Evolutionary conservation across 2,888 invertebrate genomes (phyloP).

Genomic region (Leucophenga montana): DNA sequence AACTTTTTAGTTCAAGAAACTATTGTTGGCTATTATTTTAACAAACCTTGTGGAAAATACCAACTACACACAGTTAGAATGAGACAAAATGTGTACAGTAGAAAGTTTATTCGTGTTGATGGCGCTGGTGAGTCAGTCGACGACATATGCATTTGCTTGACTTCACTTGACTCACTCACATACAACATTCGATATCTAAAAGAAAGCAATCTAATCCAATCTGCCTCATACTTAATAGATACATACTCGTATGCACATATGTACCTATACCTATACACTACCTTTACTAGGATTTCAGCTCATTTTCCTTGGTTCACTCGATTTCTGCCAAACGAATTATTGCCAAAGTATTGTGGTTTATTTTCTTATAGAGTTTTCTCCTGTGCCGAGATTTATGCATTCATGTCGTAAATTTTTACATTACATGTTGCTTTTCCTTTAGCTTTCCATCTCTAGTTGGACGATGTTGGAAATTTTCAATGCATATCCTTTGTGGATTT

Average conservation of each 20-base stretch:
- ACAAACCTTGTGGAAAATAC: too few species aligned
- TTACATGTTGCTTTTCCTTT: slow-evolving; percentile 1
- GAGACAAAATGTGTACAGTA: too few species aligned
- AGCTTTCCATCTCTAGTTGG: not conserved
- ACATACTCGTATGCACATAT: not conserved
- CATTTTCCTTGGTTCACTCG: too few species aligned
- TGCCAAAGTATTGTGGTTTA: slow-evolving; percentile 12
- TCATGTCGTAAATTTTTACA: not conserved
- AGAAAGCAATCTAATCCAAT: not conserved
- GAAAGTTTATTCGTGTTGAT: not conserved
- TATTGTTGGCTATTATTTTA: too few species aligned
- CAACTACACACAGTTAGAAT: too few species aligned
- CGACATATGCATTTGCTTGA: too few species aligned
- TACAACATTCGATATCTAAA: not conserved
- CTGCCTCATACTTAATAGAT: not conserved
- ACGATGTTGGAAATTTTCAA: too few species aligned
- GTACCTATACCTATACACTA: not conserved
- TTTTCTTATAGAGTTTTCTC: not conserved
- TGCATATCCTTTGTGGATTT: not conserved
- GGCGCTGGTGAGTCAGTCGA: not conserved
- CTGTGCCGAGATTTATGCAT: not conserved
- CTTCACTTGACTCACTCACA: not conserved
- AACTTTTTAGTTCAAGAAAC: too few species aligned
- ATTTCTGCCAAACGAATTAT: slow-evolving; percentile 8
- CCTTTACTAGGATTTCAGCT: not conserved